Conservation (phyloP, 2,113 vertebrate species). For the Octodon degus region DNA sequence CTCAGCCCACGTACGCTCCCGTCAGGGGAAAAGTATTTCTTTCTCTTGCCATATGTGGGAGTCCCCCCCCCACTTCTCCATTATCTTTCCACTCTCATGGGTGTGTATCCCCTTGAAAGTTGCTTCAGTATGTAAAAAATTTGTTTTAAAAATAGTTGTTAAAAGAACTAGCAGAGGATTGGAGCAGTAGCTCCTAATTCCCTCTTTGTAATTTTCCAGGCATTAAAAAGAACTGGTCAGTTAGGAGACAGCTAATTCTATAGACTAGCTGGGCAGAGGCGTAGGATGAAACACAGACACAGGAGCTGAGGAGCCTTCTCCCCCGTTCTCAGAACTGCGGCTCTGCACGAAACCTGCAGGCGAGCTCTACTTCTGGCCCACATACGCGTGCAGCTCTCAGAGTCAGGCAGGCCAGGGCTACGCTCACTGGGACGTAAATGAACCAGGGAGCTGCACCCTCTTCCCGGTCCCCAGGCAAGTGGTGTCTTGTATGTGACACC, state of each 20-base stretch:
- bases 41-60: background rate
- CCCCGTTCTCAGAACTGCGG: background rate
- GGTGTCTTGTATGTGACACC: background rate
- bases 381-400: fast-evolving
- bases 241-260: background rate
- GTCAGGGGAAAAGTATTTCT: background rate
- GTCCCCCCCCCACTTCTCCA: background rate
- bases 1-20: fast-evolving
- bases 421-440: background rate
- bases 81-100: background rate
- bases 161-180: conserved; percentile 38
- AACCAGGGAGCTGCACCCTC: fast-evolving
- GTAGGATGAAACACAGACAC: background rate
- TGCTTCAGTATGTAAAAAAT: conserved; percentile 2
- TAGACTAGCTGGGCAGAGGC: background rate
- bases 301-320: background rate
- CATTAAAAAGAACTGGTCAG: background rate
- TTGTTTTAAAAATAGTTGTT: conserved; percentile 46
- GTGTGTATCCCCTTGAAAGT: conserved; percentile 32
- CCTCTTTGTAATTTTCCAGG: background rate
- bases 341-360: background rate
- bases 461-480: background rate
- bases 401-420: background rate
- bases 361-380: background rate
- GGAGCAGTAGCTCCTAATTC: background rate